Percentiles rank a stretch among this genome's conserved stretches.
Evolutionary conservation across 2,113 vertebrate genomes (phyloP).

Genomic region (Pteronura brasiliensis): DNA sequence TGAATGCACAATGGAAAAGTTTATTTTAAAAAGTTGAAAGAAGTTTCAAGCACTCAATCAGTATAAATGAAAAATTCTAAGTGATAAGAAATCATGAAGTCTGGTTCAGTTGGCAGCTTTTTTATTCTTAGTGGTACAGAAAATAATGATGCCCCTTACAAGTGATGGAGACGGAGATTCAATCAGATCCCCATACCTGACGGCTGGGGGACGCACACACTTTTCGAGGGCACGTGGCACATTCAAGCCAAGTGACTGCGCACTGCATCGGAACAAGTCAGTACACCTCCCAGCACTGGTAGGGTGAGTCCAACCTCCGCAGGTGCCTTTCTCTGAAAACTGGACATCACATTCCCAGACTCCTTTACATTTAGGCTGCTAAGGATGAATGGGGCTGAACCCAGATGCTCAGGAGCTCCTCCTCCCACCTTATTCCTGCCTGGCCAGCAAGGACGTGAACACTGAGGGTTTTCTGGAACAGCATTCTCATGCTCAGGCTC

Average conservation of each 20-base stretch:
- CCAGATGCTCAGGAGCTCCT: not conserved
- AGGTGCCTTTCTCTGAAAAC: not conserved
- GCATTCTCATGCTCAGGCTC: not conserved
- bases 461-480: not conserved
- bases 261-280: not conserved
- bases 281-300: not conserved
- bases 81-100: not conserved
- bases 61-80: not conserved
- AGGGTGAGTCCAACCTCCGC: not conserved
- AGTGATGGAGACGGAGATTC: not conserved
- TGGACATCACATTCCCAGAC: not conserved
- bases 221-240: not conserved
- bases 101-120: not conserved
- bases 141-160: not conserved
- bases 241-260: not conserved
- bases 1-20: not conserved
- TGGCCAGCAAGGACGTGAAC: not conserved
- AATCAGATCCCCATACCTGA: fast-evolving
- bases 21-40: not conserved
- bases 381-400: not conserved
- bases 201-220: not conserved
- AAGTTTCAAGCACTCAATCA: not conserved
- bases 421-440: not conserved
- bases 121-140: not conserved
- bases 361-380: not conserved